These are phyloP conservation scores for Panthera tigris DNA, from an alignment of 2,113 vertebrate species.

Conservation along the genomic window DNA sequence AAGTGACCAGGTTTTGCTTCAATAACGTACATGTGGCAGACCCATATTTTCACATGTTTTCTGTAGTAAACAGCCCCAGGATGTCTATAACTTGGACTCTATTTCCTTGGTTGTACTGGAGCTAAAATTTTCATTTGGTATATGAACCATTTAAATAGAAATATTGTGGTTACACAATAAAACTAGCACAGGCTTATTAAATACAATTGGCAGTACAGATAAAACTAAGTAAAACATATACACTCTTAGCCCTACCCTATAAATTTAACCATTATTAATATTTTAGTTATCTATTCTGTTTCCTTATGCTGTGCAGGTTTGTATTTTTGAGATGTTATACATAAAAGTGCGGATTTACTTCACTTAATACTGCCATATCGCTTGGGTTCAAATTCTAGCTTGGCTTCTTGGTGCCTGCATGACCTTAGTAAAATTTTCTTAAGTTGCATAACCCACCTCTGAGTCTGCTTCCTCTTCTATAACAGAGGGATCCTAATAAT, in stretches of 20 bases:
- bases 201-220: not conserved
- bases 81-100: not conserved
- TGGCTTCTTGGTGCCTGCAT: not conserved
- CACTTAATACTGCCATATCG: not conserved
- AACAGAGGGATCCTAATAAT: not conserved
- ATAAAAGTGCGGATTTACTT: not conserved
- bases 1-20: slow-evolving; percentile 32
- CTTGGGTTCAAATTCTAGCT: not conserved
- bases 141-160: not conserved
- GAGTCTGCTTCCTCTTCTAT: not conserved
- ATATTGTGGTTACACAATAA: not conserved
- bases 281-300: not conserved
- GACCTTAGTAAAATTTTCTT: not conserved
- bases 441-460: not conserved
- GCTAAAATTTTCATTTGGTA: slow-evolving; percentile 10
- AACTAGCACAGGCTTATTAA: slow-evolving; percentile 11
- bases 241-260: not conserved
- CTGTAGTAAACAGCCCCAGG: not conserved
- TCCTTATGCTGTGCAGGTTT: not conserved
- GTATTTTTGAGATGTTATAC: not conserved
- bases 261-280: slow-evolving; percentile 3
- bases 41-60: slow-evolving; percentile 15
- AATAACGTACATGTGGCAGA: not conserved
- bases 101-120: not conserved
- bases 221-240: not conserved